phyloP scores from a whole-genome alignment of 2,888 invertebrate genomes.

The Dynastes grantii region DNA sequence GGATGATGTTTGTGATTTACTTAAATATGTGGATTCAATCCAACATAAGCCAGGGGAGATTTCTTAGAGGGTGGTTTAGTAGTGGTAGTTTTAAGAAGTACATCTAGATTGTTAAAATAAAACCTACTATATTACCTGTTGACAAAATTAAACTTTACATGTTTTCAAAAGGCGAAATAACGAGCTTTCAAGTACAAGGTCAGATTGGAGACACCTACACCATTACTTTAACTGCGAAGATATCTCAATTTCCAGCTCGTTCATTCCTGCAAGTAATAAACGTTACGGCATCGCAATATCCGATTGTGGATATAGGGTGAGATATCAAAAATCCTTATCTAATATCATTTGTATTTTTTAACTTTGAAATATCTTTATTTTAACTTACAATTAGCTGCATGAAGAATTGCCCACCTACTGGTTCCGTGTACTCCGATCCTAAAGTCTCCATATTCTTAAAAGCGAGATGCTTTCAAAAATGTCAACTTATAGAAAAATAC shows the following conservation, averaged over 20 bases:
- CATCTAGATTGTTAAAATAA: too few relatives aligned
- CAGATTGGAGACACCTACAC: background rate
- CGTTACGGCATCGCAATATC: background rate
- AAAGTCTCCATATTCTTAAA: background rate
- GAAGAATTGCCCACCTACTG: slow-evolving; percentile 40
- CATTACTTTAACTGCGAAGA: slow-evolving; percentile 8
- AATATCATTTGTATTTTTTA: too few relatives aligned
- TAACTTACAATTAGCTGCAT: background rate
- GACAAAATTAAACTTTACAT: background rate
- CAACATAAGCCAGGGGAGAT: too few relatives aligned
- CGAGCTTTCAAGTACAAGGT: background rate
- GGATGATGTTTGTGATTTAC: too few relatives aligned
- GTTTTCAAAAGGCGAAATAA: background rate
- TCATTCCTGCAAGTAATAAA: background rate
- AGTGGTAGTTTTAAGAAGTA: too few relatives aligned
- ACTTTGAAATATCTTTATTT: background rate
- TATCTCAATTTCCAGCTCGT: background rate
- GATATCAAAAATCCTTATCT: too few relatives aligned
- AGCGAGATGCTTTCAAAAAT: background rate
- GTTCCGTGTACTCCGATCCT: slow-evolving; percentile 11
- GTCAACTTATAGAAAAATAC: background rate
- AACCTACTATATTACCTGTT: too few relatives aligned
- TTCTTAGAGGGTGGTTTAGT: too few relatives aligned
- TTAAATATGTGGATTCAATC: too few relatives aligned
- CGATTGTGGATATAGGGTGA: background rate